phyloP scores from a whole-genome alignment of 2,797 vertebrate genomes.

The Labeo calbasu region DNA sequence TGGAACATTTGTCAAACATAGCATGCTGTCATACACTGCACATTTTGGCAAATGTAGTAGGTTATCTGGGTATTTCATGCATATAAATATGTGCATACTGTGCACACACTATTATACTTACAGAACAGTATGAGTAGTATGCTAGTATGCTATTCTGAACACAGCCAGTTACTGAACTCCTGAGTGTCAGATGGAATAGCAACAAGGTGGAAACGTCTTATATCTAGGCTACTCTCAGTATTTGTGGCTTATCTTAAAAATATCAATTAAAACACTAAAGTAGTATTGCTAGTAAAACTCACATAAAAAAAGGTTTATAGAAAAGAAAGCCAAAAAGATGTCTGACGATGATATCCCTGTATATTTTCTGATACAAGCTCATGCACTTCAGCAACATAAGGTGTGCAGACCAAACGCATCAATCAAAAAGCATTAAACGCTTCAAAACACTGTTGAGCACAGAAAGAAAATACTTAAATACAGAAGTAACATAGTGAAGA shows the following conservation, averaged over 20 bases:
- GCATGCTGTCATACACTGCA: neutral
- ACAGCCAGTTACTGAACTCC: neutral
- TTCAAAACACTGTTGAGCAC: neutral
- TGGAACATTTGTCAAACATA: neutral
- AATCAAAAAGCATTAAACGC: neutral
- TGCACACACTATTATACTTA: neutral
- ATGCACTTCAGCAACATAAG: neutral
- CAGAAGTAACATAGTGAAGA: neutral
- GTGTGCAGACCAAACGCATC: neutral
- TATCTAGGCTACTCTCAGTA: neutral
- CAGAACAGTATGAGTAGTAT: neutral
- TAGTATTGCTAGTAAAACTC: neutral
- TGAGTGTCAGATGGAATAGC: neutral
- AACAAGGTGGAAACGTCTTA: neutral
- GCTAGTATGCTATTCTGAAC: neutral
- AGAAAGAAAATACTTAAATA: neutral
- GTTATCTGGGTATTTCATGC: neutral
- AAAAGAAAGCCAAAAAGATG: slow-evolving; percentile 8
- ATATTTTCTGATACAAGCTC: neutral
- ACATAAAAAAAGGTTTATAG: neutral
- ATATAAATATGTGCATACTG: neutral
- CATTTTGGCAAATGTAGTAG: neutral
- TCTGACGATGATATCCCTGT: neutral
- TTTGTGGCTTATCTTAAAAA: slow-evolving; percentile 6
- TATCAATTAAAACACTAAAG: neutral